Evolutionary conservation across 2,797 vertebrate genomes (phyloP).

Genomic region (Oreortyx pictus): DNA sequence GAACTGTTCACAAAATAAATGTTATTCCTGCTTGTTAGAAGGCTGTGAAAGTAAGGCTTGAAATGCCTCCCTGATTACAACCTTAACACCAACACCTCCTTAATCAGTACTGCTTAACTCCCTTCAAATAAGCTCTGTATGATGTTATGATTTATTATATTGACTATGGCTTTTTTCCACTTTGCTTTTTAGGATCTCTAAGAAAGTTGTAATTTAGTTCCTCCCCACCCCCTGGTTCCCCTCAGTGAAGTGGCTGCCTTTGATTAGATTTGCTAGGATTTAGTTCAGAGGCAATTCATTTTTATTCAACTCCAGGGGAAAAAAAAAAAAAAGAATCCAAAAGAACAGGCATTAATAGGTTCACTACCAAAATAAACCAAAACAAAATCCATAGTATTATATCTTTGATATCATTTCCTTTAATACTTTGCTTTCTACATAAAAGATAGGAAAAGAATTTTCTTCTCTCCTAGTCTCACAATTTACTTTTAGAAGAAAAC

Average conservation of each 20-base stretch:
- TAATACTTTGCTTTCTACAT: slow-evolving; percentile 42
- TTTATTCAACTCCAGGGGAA: slow-evolving; percentile 38
- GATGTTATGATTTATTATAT: slow-evolving; percentile 58
- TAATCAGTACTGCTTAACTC: slow-evolving; percentile 66
- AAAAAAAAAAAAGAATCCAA: neutral
- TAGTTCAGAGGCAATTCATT: slow-evolving; percentile 58
- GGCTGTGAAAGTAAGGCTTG: slow-evolving; percentile 51
- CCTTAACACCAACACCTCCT: slow-evolving; percentile 65
- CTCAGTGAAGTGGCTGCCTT: slow-evolving; percentile 50
- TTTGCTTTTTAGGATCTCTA: slow-evolving; percentile 57
- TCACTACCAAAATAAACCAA: slow-evolving; percentile 48
- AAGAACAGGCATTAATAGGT: slow-evolving; percentile 22
- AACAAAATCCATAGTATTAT: slow-evolving; percentile 16
- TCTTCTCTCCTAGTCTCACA: neutral
- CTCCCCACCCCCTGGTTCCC: slow-evolving; percentile 33
- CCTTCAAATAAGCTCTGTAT: slow-evolving; percentile 59
- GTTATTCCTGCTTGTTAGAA: slow-evolving; percentile 57
- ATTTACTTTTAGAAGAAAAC: slow-evolving; percentile 40
- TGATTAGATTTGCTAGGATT: slow-evolving; percentile 65
- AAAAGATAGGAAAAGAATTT: slow-evolving; percentile 23
- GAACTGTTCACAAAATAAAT: slow-evolving; percentile 57
- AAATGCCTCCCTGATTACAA: slow-evolving; percentile 69
- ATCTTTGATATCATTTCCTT: slow-evolving; percentile 34
- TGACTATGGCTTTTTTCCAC: slow-evolving; percentile 63
- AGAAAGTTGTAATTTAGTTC: slow-evolving; percentile 67